Evolutionary conservation across 2,888 invertebrate species (phyloP).

Genomic region (Sinohyriopsis cumingii): DNA sequence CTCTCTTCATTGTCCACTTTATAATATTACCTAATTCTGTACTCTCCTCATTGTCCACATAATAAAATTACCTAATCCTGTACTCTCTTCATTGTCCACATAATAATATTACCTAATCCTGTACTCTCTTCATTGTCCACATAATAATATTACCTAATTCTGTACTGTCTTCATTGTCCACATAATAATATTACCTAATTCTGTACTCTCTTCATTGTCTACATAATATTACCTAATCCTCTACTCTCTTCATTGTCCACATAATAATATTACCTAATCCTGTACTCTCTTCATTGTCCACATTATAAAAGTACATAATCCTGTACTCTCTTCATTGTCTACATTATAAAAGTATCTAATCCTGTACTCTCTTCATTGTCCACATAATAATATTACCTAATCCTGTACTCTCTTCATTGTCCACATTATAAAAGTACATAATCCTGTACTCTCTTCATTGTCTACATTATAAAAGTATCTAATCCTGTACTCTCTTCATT

Average conservation of each 20-base stretch:
- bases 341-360: slow-evolving; percentile 59
- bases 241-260: too few relatives aligned
- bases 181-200: slow-evolving; percentile 72
- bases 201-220: slow-evolving; percentile 75
- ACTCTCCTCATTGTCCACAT: too few relatives aligned
- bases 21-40: slow-evolving; percentile 75
- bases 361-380: slow-evolving; percentile 74
- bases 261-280: slow-evolving; percentile 75
- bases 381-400: too few relatives aligned
- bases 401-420: too few relatives aligned
- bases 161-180: slow-evolving; percentile 30
- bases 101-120: slow-evolving; percentile 75
- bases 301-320: slow-evolving; percentile 72
- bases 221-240: slow-evolving; percentile 75
- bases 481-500: too few relatives aligned
- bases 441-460: slow-evolving; percentile 74
- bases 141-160: slow-evolving; percentile 75
- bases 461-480: too few relatives aligned
- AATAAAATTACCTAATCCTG: slow-evolving; percentile 75
- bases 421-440: slow-evolving; percentile 55
- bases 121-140: too few relatives aligned
- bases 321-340: slow-evolving; percentile 69
- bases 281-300: slow-evolving; percentile 31
- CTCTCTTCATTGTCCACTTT: too few relatives aligned
- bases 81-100: too few relatives aligned